Evolutionary conservation across 1,140 invertebrate genomes (phyloP).

Genomic region (Drosophila ohnishii): DNA sequence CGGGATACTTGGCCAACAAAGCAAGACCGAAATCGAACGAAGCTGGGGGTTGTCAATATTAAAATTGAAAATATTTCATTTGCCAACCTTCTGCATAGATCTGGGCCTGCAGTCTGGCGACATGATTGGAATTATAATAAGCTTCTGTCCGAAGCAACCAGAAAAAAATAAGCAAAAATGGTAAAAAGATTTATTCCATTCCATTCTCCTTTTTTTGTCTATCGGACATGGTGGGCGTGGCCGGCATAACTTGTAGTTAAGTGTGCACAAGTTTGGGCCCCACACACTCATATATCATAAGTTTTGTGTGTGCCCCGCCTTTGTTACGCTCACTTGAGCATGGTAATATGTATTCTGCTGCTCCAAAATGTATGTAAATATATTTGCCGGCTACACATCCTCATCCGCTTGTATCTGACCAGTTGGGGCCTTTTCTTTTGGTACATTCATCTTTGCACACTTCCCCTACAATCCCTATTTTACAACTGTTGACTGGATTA

Average conservation of each 20-base stretch:
- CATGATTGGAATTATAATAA: slow-evolving; percentile 77
- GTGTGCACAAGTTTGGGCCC: slow-evolving; percentile 32
- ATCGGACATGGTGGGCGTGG: slow-evolving; percentile 26
- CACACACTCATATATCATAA: slow-evolving; percentile 42
- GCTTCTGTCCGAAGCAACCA: slow-evolving; percentile 25
- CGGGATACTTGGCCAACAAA: slow-evolving; percentile 11
- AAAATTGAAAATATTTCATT: slow-evolving; percentile 72
- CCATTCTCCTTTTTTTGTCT: slow-evolving; percentile 31
- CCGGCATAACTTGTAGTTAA: slow-evolving; percentile 45
- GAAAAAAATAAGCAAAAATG: slow-evolving; percentile 8
- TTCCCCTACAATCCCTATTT: slow-evolving; percentile 15
- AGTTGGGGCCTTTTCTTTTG: slow-evolving; percentile 17
- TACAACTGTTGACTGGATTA: slow-evolving; percentile 35
- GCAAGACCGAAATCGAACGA: slow-evolving; percentile 12
- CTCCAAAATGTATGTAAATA: slow-evolving; percentile 28
- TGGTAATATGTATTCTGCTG: slow-evolving; percentile 38
- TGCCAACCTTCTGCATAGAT: slow-evolving; percentile 36
- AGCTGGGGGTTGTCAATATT: slow-evolving; percentile 56
- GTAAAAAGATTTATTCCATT: slow-evolving; percentile 49
- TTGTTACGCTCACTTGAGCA: slow-evolving; percentile 53
- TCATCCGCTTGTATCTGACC: not conserved
- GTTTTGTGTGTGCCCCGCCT: slow-evolving; percentile 46
- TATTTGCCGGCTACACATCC: slow-evolving; percentile 12
- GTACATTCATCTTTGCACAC: not conserved
- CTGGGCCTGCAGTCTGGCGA: slow-evolving; percentile 37